Percentiles rank a stretch among this genome's conserved stretches.
Conservation (phyloP, 2,888 invertebrate species). For the Agrypnus murinus region DNA sequence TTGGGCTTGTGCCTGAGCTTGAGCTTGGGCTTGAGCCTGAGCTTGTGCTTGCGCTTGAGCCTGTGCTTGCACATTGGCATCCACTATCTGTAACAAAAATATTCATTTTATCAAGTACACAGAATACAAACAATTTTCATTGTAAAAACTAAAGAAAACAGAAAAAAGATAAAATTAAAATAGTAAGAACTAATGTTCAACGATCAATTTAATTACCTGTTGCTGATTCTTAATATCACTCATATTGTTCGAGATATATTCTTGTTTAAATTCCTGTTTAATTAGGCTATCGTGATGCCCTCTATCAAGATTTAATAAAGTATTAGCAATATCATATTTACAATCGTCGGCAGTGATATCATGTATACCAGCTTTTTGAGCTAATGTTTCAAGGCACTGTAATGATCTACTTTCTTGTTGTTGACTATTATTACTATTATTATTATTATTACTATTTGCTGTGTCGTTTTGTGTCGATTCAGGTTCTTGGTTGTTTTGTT, state of each 20-base stretch:
- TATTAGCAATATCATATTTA: conserved; percentile 82
- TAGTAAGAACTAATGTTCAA: too few relatives aligned
- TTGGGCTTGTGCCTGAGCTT: conserved; percentile 67
- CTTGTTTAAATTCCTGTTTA: conserved; percentile 55
- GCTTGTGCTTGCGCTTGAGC: conserved; percentile 63
- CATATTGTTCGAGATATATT: conserved; percentile 62
- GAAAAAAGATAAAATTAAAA: conserved; percentile 49
- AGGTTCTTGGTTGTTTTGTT: conserved; percentile 64
- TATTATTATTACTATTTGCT: conserved; percentile 42
- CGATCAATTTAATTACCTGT: conserved; percentile 35
- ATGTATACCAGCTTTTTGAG: conserved; percentile 80
- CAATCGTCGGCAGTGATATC: conserved; percentile 81
- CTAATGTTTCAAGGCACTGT: conserved; percentile 82
- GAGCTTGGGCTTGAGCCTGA: conserved; percentile 53
- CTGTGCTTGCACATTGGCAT: conserved; percentile 66
- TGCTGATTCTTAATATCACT: conserved; percentile 67
- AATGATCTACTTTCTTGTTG: conserved; percentile 71
- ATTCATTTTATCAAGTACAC: too few relatives aligned
- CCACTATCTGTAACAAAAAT: conserved; percentile 61
- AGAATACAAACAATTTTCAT: too few relatives aligned
- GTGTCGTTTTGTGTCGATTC: conserved; percentile 67
- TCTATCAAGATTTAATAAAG: conserved; percentile 78
- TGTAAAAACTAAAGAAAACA: too few relatives aligned
- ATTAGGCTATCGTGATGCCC: conserved; percentile 66
- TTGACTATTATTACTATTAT: conserved; percentile 48